Conservation (phyloP, 2,113 vertebrate species). For the Campylomormyrus numenius region DNA sequence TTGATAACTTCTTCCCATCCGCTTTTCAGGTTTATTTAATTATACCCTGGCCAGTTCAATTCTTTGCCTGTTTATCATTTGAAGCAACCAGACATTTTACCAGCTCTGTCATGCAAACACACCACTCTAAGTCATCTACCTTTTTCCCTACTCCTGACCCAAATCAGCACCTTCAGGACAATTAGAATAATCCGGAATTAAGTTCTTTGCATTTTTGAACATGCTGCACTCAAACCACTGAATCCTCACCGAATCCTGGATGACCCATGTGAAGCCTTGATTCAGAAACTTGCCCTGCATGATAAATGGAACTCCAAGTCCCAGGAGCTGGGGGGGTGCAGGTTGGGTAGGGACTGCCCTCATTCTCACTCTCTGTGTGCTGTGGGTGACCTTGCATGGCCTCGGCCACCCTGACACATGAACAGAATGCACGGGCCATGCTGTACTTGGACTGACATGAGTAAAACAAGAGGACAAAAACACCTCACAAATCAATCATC, state of each 20-base stretch:
- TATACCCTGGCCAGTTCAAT: neutral
- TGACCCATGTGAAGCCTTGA: neutral
- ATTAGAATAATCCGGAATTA: neutral
- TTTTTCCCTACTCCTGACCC: neutral
- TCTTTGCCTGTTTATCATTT: neutral
- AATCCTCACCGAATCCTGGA: neutral
- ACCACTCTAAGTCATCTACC: neutral
- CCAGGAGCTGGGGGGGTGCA: neutral
- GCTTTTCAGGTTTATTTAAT: neutral
- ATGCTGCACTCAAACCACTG: neutral
- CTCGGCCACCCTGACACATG: neutral
- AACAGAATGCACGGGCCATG: neutral
- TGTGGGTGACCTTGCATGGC: neutral
- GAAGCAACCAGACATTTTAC: neutral
- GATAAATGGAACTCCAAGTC: neutral
- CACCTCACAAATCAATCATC: neutral
- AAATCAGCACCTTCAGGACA: neutral
- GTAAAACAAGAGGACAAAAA: neutral
- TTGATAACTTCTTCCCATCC: neutral
- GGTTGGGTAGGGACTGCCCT: neutral
- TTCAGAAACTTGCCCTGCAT: neutral
- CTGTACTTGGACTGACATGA: neutral
- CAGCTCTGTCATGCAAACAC: neutral
- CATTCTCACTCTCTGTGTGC: neutral
- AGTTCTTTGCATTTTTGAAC: neutral